phyloP scores from a whole-genome alignment of 1,140 invertebrate genomes.

The Ceratosolen fusciceps region DNA sequence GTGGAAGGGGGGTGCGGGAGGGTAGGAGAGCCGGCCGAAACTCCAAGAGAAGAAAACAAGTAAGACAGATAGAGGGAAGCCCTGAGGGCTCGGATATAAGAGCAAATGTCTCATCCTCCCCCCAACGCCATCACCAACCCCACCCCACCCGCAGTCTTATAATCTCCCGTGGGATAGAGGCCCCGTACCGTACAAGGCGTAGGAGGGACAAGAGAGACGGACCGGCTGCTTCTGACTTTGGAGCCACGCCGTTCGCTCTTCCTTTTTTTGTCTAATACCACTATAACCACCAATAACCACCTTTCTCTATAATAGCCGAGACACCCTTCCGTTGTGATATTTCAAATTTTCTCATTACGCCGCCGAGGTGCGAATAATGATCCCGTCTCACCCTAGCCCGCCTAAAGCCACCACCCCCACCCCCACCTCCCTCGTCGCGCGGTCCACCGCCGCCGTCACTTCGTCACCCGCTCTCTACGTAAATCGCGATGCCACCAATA shows the following conservation, averaged over 20 bases:
- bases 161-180: conserved; percentile 62
- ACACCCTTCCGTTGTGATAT: conserved; percentile 63
- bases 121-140: too few species aligned
- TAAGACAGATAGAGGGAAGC: conserved; percentile 40
- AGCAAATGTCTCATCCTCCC: conserved; percentile 57
- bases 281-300: too few species aligned
- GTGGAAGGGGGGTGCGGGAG: too few species aligned
- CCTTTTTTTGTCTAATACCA: conserved; percentile 15
- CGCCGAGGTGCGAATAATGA: conserved; percentile 69
- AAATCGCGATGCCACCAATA: conserved; percentile 47
- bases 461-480: conserved; percentile 46
- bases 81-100: conserved; percentile 39
- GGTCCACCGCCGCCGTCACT: too few species aligned
- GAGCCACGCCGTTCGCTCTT: background rate
- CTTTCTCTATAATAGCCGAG: too few species aligned
- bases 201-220: too few species aligned
- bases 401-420: conserved; percentile 33
- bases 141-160: too few species aligned
- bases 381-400: conserved; percentile 39
- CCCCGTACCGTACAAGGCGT: too few species aligned
- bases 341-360: conserved; percentile 73
- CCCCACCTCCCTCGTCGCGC: conserved; percentile 24
- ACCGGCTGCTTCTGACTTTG: conserved; percentile 66
- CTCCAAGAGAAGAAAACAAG: background rate
- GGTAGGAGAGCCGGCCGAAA: conserved; percentile 40